Percentiles rank a stretch among this genome's conserved stretches.
phyloP scores from a whole-genome alignment of 2,797 vertebrate species.

The Megaceryle alcyon region DNA sequence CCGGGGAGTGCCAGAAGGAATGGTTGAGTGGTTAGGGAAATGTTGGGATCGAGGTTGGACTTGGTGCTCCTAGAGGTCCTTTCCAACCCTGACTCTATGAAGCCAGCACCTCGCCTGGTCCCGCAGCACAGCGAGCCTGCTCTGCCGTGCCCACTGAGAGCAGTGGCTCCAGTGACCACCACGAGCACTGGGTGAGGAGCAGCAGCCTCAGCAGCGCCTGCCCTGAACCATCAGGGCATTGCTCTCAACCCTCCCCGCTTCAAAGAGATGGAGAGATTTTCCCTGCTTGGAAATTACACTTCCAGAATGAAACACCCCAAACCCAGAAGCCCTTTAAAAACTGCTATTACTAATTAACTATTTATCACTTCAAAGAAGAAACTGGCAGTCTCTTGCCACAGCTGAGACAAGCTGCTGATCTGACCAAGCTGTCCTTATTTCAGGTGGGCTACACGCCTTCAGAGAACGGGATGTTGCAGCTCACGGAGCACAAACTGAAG shows the following conservation, averaged over 20 bases:
- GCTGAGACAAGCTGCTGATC: not conserved
- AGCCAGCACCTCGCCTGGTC: rapidly evolving
- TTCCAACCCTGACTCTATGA: too few relatives aligned
- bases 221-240: rapidly evolving
- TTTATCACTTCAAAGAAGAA: not conserved
- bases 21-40: too few relatives aligned
- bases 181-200: too few relatives aligned
- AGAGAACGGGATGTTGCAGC: rapidly evolving
- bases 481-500: not conserved
- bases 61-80: too few relatives aligned
- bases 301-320: not conserved
- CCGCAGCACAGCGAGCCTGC: not conserved
- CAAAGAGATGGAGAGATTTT: not conserved
- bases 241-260: not conserved
- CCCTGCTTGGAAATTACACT: not conserved
- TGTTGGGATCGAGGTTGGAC: too few relatives aligned
- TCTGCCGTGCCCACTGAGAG: too few relatives aligned
- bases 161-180: too few relatives aligned
- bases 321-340: not conserved
- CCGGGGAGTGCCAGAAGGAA: not conserved
- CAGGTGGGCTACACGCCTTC: not conserved
- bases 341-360: not conserved
- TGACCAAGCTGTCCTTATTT: not conserved
- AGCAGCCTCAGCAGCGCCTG: not conserved
- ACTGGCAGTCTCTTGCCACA: not conserved